Evolutionary conservation across 2,797 vertebrate genomes (phyloP).

Genomic region (Megaceryle alcyon): DNA sequence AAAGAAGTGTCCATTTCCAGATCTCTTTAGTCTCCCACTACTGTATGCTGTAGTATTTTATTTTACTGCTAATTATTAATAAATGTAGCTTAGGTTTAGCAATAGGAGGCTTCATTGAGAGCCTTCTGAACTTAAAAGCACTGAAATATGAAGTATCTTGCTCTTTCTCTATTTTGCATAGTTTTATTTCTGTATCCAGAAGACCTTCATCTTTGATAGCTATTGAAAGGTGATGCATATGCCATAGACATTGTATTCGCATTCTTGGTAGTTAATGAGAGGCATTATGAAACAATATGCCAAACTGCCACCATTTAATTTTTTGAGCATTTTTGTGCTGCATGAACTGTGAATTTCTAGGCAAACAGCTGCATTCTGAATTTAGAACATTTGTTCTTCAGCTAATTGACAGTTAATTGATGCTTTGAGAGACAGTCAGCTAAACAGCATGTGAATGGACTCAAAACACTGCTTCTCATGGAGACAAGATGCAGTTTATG

Average conservation of each 20-base stretch:
- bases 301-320: not conserved
- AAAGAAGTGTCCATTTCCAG: not conserved
- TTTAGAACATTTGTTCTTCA: slow-evolving; percentile 41
- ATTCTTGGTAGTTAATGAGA: not conserved
- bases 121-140: not conserved
- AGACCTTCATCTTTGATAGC: not conserved
- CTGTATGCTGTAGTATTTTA: not conserved
- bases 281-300: not conserved
- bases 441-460: not conserved
- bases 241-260: not conserved
- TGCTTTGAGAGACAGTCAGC: slow-evolving; percentile 5
- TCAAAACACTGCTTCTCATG: not conserved
- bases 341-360: slow-evolving; percentile 13
- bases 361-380: slow-evolving; percentile 49
- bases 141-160: not conserved
- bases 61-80: not conserved
- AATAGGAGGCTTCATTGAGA: not conserved
- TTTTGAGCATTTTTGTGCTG: not conserved
- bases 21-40: not conserved
- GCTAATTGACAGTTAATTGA: slow-evolving; percentile 51
- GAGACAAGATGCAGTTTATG: not conserved
- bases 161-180: not conserved
- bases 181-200: not conserved
- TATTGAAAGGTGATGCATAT: not conserved
- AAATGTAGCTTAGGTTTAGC: not conserved